Base-by-base conservation (phyloP, 1,140 invertebrate species). In the Ips typographus region DNA sequence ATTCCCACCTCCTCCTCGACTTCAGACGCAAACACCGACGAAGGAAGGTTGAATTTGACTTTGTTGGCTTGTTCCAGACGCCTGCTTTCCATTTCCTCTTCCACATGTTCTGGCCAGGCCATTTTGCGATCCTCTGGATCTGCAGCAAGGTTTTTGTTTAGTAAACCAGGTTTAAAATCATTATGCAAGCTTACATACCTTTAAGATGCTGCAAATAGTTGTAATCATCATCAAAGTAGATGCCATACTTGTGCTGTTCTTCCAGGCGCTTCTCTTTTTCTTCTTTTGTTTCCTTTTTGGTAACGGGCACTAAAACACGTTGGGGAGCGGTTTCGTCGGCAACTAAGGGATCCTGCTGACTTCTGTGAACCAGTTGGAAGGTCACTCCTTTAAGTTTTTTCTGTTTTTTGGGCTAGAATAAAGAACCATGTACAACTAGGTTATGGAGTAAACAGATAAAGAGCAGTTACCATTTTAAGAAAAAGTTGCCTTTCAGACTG, bases 191-290 rank as follows among this genome's bases (percentile, higher is more conserved):
- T 40, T 40, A 47, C 43, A 4, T 68, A 70, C 68, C 68, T 76
- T 88, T 89, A 56, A 99, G 83, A 86, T 98, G 95, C 80, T 98
- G 93, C 70, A 98, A 81, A 78, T 99, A 99, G 79, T 98, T 88
- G 78, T 98, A 98, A 73, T 98, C 93, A 83, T 99, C 95, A 79
- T 98, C 94, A 82, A 90, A 98, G 79, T 91, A 96, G 61, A 98
- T 90, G n/a, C 95, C 96, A 87, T 89, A 98, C 81, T 96, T 95
- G 40, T 85, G 81, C 75, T 93, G 88, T 75, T 97, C 93, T 75
- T 94, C 90, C 76, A 86, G 88, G n/a, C 71, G 75, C 57, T 75
- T 64, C 62, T 70, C 67, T 71, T 75, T 72, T 57, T 75, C 67
- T 58, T 68, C 67, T 71, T 76, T 72, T 70, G 77, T 55, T 47